Conservation (phyloP, 2,888 invertebrate genomes). For the Biston betularia region DNA sequence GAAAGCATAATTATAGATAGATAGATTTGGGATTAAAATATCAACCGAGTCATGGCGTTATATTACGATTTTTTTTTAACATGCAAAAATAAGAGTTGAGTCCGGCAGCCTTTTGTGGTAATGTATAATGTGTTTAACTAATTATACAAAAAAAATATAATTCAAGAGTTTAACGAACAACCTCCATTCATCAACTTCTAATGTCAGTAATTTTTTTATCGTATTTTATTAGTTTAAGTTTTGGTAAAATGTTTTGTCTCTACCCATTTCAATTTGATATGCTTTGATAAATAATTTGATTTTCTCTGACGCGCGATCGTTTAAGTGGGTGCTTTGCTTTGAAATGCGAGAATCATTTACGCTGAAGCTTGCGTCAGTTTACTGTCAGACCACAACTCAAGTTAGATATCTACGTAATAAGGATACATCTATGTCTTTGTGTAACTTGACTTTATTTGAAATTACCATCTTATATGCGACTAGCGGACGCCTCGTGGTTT, state of each 20-base stretch:
- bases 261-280: constrained; percentile 20
- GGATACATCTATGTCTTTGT: not conserved
- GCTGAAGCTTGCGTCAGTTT: constrained; percentile 5
- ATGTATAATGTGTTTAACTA: not conserved
- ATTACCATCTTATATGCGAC: too few relatives aligned
- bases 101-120: not conserved
- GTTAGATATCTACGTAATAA: not conserved
- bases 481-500: too few relatives aligned
- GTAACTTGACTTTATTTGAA: not conserved
- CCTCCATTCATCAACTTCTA: too few relatives aligned
- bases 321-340: constrained; percentile 9
- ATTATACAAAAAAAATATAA: too few relatives aligned
- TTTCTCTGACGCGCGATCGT: constrained; percentile 4
- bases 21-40: too few relatives aligned
- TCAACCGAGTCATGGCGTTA: too few relatives aligned
- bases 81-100: too few relatives aligned
- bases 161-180: too few relatives aligned
- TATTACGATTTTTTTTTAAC: too few relatives aligned
- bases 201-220: not conserved
- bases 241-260: not conserved
- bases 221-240: not conserved
- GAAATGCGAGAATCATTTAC: constrained; percentile 15
- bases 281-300: constrained; percentile 27
- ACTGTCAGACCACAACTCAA: constrained; percentile 12
- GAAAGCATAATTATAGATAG: too few relatives aligned